phyloP scores from a whole-genome alignment of 2,113 vertebrate species.

The Cygnus atratus region DNA sequence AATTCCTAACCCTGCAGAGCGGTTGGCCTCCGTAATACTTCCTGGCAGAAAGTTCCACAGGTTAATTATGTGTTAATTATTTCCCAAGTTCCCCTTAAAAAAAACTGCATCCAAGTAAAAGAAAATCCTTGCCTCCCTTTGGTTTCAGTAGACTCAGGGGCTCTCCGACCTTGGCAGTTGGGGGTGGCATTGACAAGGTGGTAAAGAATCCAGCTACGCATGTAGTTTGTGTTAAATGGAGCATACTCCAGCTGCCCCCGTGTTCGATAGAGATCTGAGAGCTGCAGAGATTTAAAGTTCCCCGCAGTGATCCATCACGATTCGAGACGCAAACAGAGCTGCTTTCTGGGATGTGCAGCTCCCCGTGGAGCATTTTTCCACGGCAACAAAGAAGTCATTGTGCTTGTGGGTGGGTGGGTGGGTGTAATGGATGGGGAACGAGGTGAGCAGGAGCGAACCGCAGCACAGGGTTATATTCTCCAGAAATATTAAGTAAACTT shows the following conservation, averaged over 20 bases:
- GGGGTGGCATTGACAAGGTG: conserved; percentile 64
- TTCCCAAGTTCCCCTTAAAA: conserved; percentile 66
- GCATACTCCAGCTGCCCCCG: conserved; percentile 25
- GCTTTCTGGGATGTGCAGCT: conserved; percentile 39
- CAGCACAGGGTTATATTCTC: neutral
- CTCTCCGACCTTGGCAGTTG: conserved; percentile 34
- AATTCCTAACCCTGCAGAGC: conserved; percentile 55
- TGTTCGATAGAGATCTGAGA: conserved; percentile 41
- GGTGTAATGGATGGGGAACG: fast-evolving
- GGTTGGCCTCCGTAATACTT: conserved; percentile 54
- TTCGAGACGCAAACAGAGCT: neutral
- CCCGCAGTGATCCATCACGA: conserved; percentile 40
- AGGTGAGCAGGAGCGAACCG: neutral
- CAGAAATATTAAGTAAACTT: neutral
- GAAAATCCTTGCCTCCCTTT: conserved; percentile 38
- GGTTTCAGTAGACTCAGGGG: conserved; percentile 51
- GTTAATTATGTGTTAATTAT: conserved; percentile 74
- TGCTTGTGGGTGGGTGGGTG: neutral
- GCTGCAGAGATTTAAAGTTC: conserved; percentile 31
- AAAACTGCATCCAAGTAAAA: conserved; percentile 49
- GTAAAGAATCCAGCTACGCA: conserved; percentile 14
- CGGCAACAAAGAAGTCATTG: neutral
- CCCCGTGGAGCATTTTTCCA: neutral
- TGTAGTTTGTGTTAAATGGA: conserved; percentile 47
- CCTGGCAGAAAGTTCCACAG: conserved; percentile 63